A percentile compares a stretch with the other conserved stretches of the same genome.
phyloP scores from a whole-genome alignment of 1,140 invertebrate genomes.

The Pogonomyrmex californicus region DNA sequence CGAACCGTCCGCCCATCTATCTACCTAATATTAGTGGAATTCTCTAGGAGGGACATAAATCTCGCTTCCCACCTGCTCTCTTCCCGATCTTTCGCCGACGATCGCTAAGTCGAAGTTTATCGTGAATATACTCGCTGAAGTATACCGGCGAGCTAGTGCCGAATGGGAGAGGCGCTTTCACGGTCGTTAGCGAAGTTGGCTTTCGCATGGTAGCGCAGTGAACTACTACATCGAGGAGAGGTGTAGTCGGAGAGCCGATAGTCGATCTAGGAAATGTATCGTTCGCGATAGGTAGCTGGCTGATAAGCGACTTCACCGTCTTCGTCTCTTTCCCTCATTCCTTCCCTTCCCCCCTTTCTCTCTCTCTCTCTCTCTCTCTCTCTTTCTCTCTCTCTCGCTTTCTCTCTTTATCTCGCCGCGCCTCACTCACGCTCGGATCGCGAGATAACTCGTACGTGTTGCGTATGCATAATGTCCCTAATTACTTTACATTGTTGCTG shows the following conservation, averaged over 20 bases:
- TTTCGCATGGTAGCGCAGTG: conserved; percentile 49
- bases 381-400: neutral
- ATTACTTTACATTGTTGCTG: conserved; percentile 69
- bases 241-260: conserved; percentile 61
- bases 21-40: conserved; percentile 49
- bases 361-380: neutral
- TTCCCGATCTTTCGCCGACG: conserved; percentile 23
- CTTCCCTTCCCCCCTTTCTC: neutral
- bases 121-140: conserved; percentile 5
- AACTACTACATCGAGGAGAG: conserved; percentile 60
- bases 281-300: conserved; percentile 59
- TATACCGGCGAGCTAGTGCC: conserved; percentile 1
- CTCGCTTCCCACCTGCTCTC: conserved; percentile 1
- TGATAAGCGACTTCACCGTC: conserved; percentile 51
- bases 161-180: conserved; percentile 49
- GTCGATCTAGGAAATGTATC: conserved; percentile 75
- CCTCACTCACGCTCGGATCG: conserved; percentile 45
- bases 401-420: conserved; percentile 21
- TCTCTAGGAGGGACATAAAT: conserved; percentile 36
- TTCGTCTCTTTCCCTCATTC: neutral
- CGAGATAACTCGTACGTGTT: conserved; percentile 65
- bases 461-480: conserved; percentile 70
- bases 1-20: conserved; percentile 37
- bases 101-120: conserved; percentile 42
- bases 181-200: conserved; percentile 57